These are phyloP conservation scores for Bubo blakistoni DNA, from an alignment of 2,113 vertebrate genomes.

Conservation along the genomic window DNA sequence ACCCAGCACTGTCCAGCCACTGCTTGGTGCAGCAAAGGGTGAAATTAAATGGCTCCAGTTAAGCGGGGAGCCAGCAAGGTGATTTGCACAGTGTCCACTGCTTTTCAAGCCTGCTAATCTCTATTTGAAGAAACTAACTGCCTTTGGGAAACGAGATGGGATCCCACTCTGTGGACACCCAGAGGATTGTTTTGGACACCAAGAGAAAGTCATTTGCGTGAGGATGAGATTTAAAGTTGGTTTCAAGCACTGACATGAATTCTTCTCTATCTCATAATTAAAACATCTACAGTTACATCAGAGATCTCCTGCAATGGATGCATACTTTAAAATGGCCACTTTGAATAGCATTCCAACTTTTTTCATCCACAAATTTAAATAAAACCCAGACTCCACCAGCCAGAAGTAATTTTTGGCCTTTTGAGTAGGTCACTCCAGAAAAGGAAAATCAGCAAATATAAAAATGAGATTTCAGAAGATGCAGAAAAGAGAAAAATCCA, in stretches of 20 bases:
- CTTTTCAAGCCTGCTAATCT: not conserved
- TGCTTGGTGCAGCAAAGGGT: not conserved
- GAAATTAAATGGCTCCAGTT: not conserved
- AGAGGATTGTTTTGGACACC: not conserved
- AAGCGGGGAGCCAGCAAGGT: not conserved
- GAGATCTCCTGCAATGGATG: not conserved
- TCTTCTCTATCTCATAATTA: not conserved
- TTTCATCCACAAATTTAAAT: not conserved
- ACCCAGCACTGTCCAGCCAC: not conserved
- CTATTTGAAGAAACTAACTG: not conserved
- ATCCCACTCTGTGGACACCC: accelerated
- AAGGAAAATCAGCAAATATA: not conserved
- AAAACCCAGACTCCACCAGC: not conserved
- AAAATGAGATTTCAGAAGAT: not conserved
- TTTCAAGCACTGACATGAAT: not conserved
- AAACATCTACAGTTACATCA: not conserved
- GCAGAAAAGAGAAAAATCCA: not conserved
- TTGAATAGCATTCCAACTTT: not conserved
- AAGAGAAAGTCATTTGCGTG: not conserved
- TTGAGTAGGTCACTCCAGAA: not conserved
- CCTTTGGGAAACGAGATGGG: not conserved
- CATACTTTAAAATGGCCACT: not conserved
- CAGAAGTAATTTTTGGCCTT: not conserved
- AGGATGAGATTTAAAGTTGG: not conserved
- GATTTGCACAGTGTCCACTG: not conserved